Base-by-base conservation (phyloP, 1,140 invertebrate species). In the Atopsyche davidsoni region DNA sequence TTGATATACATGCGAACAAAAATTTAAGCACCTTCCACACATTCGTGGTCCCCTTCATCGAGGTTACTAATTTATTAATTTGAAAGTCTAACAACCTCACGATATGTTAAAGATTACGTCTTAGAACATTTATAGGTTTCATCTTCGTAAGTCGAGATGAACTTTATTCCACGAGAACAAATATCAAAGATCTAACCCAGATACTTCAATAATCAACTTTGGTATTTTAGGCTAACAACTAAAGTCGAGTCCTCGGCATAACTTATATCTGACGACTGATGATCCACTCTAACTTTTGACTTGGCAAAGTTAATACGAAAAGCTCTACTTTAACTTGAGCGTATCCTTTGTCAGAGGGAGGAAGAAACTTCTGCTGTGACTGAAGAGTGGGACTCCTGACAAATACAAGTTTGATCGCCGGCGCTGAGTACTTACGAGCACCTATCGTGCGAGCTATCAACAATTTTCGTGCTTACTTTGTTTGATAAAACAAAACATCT, bases 281-380 rank as follows among this genome's bases (percentile, higher is more conserved):
- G 46, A 53, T 53, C 51, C 45, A 53, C 51, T 53, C 48, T 39
- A 53, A 53, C 51, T 48, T 53, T 53, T 44, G 45, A 48, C 51
- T 53, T 39, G 51, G 44, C 51, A 48, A 53, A 53, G 45, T 53
- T 53, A 46, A 53, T 53, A 45, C 51, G n/a, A n/a, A 43, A 36
- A 48, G 39, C 51, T 50, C 32, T 45, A 14, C 31, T 24, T 39
- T 40, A 48, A 53, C 45, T 38, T 47, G 36, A 21, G 34, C 45
- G 38, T 18, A 47, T 23, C 18, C 14, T 28, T 16, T 28, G 24
- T 28, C 6, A 28, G 24, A 28, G n/a, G 24, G 11, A 31, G 19
- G 19, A 23, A 23, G 9, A 43, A 43, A 34, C n/a, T 46, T 31
- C 34, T 46, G 28, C 34, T 28, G 31, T n/a, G 13, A 24, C 31